Evolutionary conservation across 1,140 invertebrate genomes (phyloP).

Genomic region (Octopus sinensis): DNA sequence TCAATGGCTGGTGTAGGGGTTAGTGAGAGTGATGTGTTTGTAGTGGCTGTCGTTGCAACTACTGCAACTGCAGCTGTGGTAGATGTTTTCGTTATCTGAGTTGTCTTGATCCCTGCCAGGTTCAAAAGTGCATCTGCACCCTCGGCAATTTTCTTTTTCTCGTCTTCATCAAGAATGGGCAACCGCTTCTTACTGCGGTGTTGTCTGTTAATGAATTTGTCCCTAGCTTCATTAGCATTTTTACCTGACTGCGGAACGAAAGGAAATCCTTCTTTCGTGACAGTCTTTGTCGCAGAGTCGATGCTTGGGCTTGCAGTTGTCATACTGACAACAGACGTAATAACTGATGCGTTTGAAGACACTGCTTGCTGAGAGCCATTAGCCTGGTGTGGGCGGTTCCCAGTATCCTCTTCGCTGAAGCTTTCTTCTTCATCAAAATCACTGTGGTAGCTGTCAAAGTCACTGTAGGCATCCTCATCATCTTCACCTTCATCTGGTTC

Average conservation of each 20-base stretch:
- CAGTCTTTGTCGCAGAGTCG: too few relatives aligned
- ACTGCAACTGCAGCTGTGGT: neutral
- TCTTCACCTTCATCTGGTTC: slow-evolving; percentile 29
- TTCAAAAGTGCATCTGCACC: slow-evolving; percentile 76
- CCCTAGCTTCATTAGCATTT: slow-evolving; percentile 12
- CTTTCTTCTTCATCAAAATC: slow-evolving; percentile 41
- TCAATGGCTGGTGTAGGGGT: too few relatives aligned
- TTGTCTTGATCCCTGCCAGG: slow-evolving; percentile 64
- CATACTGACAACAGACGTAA: too few relatives aligned
- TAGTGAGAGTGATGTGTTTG: too few relatives aligned
- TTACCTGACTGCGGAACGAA: slow-evolving; percentile 15
- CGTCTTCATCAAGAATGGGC: slow-evolving; percentile 64
- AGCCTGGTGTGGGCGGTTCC: neutral
- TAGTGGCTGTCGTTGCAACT: too few relatives aligned
- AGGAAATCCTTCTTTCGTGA: slow-evolving; percentile 10
- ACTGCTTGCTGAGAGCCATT: too few relatives aligned
- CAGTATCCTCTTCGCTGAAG: neutral
- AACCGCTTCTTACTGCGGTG: slow-evolving; percentile 10
- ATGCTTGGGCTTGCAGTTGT: too few relatives aligned
- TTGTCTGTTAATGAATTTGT: neutral
- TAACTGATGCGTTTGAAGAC: too few relatives aligned
- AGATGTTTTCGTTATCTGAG: neutral
- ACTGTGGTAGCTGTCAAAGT: slow-evolving; percentile 35
- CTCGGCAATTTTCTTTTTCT: slow-evolving; percentile 70
- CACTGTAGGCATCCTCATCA: slow-evolving; percentile 33